Percentiles rank a stretch among this genome's conserved stretches.
Conservation (phyloP, 1,140 invertebrate species). For the Drosophila paulistorum region DNA sequence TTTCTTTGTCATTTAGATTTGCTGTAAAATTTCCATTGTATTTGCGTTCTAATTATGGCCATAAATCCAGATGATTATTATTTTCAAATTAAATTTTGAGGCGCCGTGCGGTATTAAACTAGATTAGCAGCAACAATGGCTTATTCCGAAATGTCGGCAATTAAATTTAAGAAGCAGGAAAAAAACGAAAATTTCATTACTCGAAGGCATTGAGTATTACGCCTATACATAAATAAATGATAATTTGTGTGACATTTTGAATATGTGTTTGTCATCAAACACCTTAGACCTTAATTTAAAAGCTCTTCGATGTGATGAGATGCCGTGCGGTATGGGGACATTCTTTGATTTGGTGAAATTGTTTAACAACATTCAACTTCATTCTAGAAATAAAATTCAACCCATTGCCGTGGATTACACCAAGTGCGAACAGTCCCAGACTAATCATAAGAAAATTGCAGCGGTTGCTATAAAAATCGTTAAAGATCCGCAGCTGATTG, state of each 20-base stretch:
- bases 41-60: not conserved
- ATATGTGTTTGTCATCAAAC: no score
- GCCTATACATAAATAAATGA: not conserved
- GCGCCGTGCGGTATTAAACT: not conserved
- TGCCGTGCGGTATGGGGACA: no score
- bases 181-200: not conserved
- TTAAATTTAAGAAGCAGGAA: not conserved
- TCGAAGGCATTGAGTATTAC: slow-evolving; percentile 1
- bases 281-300: no score
- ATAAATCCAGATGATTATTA: slow-evolving; percentile 2
- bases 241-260: no score
- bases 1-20: not conserved
- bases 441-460: no score
- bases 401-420: no score
- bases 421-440: no score
- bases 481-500: not conserved
- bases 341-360: not conserved
- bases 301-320: no score
- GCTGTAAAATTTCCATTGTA: not conserved
- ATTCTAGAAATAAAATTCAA: no score
- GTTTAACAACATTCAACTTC: no score
- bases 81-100: slow-evolving; percentile 2
- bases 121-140: not conserved
- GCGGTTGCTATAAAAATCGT: no score
- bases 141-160: not conserved